Base-by-base conservation (phyloP, 1,140 invertebrate genomes). In the Nomia melanderi region DNA sequence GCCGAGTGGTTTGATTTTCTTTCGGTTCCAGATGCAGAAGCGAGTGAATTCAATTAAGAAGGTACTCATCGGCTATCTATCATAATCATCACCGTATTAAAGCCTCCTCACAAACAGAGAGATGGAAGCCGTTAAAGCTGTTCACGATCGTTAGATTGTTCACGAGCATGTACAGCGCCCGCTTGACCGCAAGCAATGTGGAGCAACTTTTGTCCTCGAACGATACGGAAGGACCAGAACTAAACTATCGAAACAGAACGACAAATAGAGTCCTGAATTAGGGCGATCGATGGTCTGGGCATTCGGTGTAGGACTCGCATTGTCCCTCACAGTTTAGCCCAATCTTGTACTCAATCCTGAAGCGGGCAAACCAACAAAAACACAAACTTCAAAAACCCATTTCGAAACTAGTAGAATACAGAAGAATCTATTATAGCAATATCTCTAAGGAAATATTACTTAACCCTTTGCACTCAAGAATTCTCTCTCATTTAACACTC, bases 211-310 rank as follows among this genome's bases (percentile, higher is more conserved):
- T 54, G 33, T 53, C n/a, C 27, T 17, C 1, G 20, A 23, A 33
- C 71, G 66, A 66, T 56, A n/a, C 17, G 14, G 33, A 4, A 14
- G 33, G 20, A n/a, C 27, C 2, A 0, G 20, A 11, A 14, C 59
- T 25, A 25, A 33, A 39, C 31, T 33, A 62, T 39, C 59, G n/a
- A 41, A 62, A 62, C 59, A 62, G 57, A 33, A 1, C 33, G 8
- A 20, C 33, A 53, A 23, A 74, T 29, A 54, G 44, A 73, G 47
- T 65, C 8, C 29, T 9, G 33, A 41, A 41, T 74, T 29, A 54
- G n/a, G 14, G 9, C 33, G 23, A 23, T 33, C 39, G 25, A 9
- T 23, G 8, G n/a, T 17, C 7, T 11, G 31, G 29, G 23, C 33
- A 14, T 66, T 41, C 36, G 20, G 27, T 23, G 7, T 20, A 23